Conservation (phyloP, 2,797 vertebrate genomes). For the Xiphophorus birchmanni region DNA sequence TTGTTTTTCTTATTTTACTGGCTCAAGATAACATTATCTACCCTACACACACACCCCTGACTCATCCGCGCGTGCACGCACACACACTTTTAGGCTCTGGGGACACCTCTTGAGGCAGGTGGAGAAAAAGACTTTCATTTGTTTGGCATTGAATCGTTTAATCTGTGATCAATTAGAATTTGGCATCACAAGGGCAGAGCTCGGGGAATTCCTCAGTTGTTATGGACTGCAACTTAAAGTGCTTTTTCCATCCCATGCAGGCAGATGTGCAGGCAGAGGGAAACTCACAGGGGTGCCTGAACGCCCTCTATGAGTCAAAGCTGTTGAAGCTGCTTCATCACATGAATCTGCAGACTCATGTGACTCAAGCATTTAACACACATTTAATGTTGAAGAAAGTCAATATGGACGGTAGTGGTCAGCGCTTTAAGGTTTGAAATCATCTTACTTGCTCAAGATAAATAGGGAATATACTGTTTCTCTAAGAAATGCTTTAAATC, state of each 20-base stretch:
- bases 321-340: conserved; percentile 52
- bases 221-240: conserved; percentile 66
- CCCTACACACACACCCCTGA: conserved; percentile 17
- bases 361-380: conserved; percentile 30
- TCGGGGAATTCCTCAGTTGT: conserved; percentile 73
- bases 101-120: conserved; percentile 61
- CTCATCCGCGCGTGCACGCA: neutral
- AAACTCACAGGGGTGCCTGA: conserved; percentile 48
- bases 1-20: conserved; percentile 53
- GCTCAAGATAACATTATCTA: conserved; percentile 24
- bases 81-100: conserved; percentile 40
- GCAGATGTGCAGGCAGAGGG: conserved; percentile 43
- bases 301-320: conserved; percentile 38
- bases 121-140: conserved; percentile 60
- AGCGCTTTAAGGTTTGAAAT: neutral
- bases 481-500: neutral
- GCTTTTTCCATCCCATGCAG: conserved; percentile 62
- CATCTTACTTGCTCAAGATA: neutral
- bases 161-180: conserved; percentile 77
- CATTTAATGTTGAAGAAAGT: conserved; percentile 33
- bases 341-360: conserved; percentile 33
- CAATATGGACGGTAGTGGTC: neutral
- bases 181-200: conserved; percentile 64
- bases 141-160: conserved; percentile 65
- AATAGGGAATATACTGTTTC: neutral